phyloP scores from a whole-genome alignment of 2,888 invertebrate genomes.

The Pyrgus malvae region DNA sequence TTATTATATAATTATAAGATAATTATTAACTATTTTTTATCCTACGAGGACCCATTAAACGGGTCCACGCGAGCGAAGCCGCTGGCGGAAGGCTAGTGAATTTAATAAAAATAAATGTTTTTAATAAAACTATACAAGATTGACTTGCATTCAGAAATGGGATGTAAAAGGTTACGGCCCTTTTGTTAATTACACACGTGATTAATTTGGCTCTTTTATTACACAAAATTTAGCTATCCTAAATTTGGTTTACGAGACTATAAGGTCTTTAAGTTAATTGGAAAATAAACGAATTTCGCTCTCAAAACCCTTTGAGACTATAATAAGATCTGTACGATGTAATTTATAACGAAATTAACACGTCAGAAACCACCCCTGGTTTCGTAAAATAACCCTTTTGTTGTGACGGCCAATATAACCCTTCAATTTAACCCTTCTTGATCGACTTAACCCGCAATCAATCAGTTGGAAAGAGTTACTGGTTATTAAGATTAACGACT shows the following conservation, averaged over 20 bases:
- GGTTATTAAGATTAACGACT: conserved; percentile 52
- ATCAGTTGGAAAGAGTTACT: conserved; percentile 51
- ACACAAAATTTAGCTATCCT: background rate
- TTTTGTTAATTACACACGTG: too few relatives aligned
- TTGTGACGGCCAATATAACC: conserved; percentile 57
- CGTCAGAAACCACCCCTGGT: conserved; percentile 62
- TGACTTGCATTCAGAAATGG: too few relatives aligned
- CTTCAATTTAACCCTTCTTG: conserved; percentile 53
- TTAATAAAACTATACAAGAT: too few relatives aligned
- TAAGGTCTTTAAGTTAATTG: background rate
- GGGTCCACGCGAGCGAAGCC: too few relatives aligned
- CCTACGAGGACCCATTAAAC: too few relatives aligned
- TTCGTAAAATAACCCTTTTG: conserved; percentile 64
- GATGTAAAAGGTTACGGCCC: too few relatives aligned
- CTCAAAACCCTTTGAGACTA: conserved; percentile 5
- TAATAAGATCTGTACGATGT: conserved; percentile 38
- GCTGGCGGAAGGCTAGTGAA: too few relatives aligned
- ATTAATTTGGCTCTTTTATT: background rate
- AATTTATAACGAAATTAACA: conserved; percentile 69
- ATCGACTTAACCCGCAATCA: conserved; percentile 59
- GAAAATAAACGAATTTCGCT: background rate
- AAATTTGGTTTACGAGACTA: conserved; percentile 19
- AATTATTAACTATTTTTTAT: too few relatives aligned
- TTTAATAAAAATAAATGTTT: too few relatives aligned
- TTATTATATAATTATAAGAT: too few relatives aligned